Percentiles rank a stretch among this genome's conserved stretches.
Evolutionary conservation across 2,113 vertebrate species (phyloP).

Genomic region (Centropus bengalensis): DNA sequence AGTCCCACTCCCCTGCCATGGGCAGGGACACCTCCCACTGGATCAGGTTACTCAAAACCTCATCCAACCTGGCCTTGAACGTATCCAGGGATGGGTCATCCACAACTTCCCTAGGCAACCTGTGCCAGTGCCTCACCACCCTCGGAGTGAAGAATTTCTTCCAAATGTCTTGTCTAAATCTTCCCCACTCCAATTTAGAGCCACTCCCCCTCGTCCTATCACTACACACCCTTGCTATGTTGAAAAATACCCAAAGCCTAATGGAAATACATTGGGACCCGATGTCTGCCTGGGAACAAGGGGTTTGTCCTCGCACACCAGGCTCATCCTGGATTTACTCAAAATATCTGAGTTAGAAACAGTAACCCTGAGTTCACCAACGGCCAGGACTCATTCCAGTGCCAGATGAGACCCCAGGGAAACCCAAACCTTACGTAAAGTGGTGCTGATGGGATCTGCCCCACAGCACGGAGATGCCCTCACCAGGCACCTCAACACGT

Average conservation of each 20-base stretch:
- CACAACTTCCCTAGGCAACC: too few species aligned
- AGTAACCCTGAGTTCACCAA: rapidly evolving
- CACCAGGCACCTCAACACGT: rapidly evolving
- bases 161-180: too few species aligned
- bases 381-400: neutral
- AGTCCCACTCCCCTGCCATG: too few species aligned
- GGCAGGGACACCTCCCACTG: too few species aligned
- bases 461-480: rapidly evolving
- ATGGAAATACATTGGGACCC: rapidly evolving
- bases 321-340: neutral
- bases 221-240: too few species aligned
- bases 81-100: too few species aligned
- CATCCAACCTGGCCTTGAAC: too few species aligned
- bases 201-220: too few species aligned
- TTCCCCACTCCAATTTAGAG: too few species aligned
- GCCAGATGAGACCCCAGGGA: neutral
- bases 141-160: too few species aligned
- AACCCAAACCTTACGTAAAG: rapidly evolving
- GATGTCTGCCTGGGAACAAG: neutral
- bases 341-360: rapidly evolving
- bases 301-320: neutral
- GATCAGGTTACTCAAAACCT: too few species aligned
- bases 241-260: neutral
- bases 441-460: neutral
- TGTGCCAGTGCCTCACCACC: too few species aligned